Evolutionary conservation across 2,888 invertebrate species (phyloP).

Genomic region (Spodoptera exigua): DNA sequence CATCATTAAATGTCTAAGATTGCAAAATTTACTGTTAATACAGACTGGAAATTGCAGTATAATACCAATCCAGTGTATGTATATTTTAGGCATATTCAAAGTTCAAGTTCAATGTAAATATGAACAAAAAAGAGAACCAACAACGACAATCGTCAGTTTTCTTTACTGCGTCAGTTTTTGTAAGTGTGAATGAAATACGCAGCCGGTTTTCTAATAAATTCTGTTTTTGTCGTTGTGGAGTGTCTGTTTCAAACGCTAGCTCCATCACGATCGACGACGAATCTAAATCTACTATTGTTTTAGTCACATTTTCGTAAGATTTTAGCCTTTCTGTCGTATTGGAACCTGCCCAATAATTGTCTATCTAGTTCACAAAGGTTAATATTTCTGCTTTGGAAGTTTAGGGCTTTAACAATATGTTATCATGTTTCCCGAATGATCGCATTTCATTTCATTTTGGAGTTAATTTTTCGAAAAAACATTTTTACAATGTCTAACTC

Average conservation of each 20-base stretch:
- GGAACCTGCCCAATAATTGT: background rate
- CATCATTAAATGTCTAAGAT: slow-evolving; percentile 15
- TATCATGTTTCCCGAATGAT: too few relatives aligned
- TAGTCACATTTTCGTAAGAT: background rate
- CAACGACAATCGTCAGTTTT: slow-evolving; percentile 18
- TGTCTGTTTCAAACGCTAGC: slow-evolving; percentile 4
- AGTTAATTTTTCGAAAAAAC: too few relatives aligned
- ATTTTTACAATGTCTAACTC: background rate
- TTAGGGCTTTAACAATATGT: too few relatives aligned
- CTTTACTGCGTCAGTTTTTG: slow-evolving; percentile 20
- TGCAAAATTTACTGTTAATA: slow-evolving; percentile 9
- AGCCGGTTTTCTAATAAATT: slow-evolving; percentile 26
- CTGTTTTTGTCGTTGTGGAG: slow-evolving; percentile 10
- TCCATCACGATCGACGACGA: background rate
- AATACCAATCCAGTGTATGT: background rate
- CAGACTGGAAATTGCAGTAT: background rate
- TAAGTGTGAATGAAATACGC: slow-evolving; percentile 17
- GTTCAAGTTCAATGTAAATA: slow-evolving; percentile 43
- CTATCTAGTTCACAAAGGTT: background rate
- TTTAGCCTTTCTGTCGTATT: background rate
- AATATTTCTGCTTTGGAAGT: background rate
- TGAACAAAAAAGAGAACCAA: slow-evolving; percentile 1
- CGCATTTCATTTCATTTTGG: too few relatives aligned
- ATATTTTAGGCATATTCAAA: slow-evolving; percentile 20
- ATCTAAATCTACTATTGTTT: slow-evolving; percentile 1